These are phyloP conservation scores for Vanessa atalanta DNA, from an alignment of 1,140 invertebrate genomes.

Conservation along the genomic window DNA sequence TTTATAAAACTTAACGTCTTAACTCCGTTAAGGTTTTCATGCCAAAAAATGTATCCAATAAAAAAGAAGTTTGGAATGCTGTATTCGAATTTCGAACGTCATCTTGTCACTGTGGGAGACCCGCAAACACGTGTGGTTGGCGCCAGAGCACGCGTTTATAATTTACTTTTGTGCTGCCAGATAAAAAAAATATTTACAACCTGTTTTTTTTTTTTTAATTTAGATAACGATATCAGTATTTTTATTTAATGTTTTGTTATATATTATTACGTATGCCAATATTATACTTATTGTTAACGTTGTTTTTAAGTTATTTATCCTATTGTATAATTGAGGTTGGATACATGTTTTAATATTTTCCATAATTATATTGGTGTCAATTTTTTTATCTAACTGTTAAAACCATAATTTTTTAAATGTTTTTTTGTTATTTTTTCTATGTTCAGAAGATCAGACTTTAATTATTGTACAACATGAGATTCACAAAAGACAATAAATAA, in stretches of 20 bases:
- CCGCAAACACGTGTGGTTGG: constrained; percentile 18
- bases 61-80: constrained; percentile 16
- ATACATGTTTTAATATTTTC: not conserved
- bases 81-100: constrained; percentile 20
- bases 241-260: not conserved
- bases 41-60: not conserved
- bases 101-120: constrained; percentile 24
- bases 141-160: constrained; percentile 5
- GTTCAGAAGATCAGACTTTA: no score
- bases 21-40: not conserved
- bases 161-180: not conserved
- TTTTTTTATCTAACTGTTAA: no score
- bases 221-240: not conserved
- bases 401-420: no score
- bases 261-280: no score
- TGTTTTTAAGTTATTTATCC: no score
- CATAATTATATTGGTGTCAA: not conserved
- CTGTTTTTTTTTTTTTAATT: no score
- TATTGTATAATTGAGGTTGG: no score
- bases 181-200: not conserved
- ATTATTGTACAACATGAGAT: no score
- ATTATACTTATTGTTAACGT: no score
- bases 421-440: no score
- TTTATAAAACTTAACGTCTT: not conserved
- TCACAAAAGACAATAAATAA: no score